Base-by-base conservation (phyloP, 2,113 vertebrate genomes). In the Oreochromis aureus region DNA sequence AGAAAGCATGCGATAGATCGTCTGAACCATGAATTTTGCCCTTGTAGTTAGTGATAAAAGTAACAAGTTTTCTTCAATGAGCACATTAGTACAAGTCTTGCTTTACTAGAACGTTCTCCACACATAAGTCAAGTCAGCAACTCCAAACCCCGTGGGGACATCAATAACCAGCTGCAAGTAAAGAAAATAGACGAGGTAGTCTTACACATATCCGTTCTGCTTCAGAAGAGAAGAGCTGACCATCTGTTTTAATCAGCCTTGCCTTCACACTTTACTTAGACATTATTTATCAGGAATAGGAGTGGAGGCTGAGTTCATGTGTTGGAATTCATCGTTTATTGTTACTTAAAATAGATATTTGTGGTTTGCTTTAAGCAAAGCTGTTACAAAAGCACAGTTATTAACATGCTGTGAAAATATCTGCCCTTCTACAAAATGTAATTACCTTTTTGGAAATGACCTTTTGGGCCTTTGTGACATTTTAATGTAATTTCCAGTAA, bases 191-290 rank as follows among this genome's bases (percentile, higher is more conserved):
- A 89, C 30, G 82, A 86, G 59, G 18, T 15, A 22, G 27, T 80
- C 10, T 84, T 51, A 30, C 53, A 80, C 80, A 7, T 85, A 83
- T 85, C 81, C 34, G 7, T 30, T 86, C 46, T 76, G 84, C 80
- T 86, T 58, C 51, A 79, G 79, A 83, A 82, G 81, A 81, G 71
- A 82, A 48, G n/a, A 39, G 12, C 30, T 9, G 22, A 86, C 66
- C 85, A 84, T 91, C 76, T 79, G 30, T 91, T 93, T 89, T 55
- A 83, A 80, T 93, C 82, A 84, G 73, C 79, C 59, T 78, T 48
- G 76, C 84, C 83, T 83, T 82, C 53, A 56, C 22, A 66, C 16
- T 18, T 69, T 30, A 85, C 84, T 39, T 58, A 15, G 58, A 79
- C 73, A 15, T 84, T 82, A 61, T 92, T 88, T 66, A 87, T 91